These are phyloP conservation scores for Limnothrissa miodon DNA, from an alignment of 2,113 vertebrate species.

Conservation along the genomic window DNA sequence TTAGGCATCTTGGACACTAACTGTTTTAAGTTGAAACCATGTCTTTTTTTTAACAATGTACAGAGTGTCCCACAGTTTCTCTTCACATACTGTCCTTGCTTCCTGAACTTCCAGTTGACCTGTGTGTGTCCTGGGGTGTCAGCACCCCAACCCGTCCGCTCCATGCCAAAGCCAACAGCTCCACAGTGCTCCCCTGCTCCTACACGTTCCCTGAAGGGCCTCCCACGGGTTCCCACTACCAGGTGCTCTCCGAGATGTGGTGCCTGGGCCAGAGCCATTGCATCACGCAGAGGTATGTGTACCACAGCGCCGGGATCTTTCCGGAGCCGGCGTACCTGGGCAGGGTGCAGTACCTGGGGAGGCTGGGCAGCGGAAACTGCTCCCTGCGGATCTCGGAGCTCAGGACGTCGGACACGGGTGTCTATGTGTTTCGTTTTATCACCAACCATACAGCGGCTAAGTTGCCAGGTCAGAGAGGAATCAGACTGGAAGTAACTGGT, in stretches of 20 bases:
- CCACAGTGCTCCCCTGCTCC: conserved; percentile 63
- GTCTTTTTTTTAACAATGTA: no score
- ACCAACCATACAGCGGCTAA: conserved; percentile 62
- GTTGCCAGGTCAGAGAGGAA: conserved; percentile 63
- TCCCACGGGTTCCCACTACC: background rate
- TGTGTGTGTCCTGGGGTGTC: conserved; percentile 62
- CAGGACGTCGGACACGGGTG: conserved; percentile 62
- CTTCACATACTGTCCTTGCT: background rate
- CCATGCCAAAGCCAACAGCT: conserved; percentile 56
- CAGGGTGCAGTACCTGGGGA: conserved; percentile 63
- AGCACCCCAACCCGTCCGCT: conserved; percentile 50
- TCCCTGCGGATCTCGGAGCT: conserved; percentile 63
- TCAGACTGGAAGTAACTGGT: conserved; percentile 65
- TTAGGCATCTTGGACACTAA: no score
- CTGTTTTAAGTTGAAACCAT: no score
- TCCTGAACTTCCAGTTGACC: conserved; percentile 45
- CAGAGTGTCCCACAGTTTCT: no score
- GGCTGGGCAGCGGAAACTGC: conserved; percentile 60
- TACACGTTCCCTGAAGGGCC: conserved; percentile 64
- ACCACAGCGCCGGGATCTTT: conserved; percentile 63
- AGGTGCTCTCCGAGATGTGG: conserved; percentile 67
- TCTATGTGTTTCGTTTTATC: conserved; percentile 70
- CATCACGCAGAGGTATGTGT: conserved; percentile 67
- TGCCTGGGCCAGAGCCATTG: conserved; percentile 62
- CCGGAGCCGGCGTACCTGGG: conserved; percentile 55